These are phyloP conservation scores for Poeciliopsis paucimaculata DNA, from an alignment of 2,797 vertebrate species.

Conservation along the genomic window DNA sequence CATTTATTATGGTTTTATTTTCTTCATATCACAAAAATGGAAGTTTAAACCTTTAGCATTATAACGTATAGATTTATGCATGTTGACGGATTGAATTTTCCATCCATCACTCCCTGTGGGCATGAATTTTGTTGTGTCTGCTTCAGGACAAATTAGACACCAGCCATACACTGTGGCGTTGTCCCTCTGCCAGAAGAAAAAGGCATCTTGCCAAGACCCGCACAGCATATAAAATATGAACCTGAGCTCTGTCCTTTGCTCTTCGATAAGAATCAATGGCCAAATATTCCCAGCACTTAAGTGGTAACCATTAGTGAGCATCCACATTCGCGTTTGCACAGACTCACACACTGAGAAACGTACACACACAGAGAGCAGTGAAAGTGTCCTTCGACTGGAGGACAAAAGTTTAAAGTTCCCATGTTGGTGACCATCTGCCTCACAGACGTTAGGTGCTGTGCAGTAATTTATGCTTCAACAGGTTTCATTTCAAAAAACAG, in stretches of 20 bases:
- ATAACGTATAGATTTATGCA: conserved; percentile 26
- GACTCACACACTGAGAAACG: background rate
- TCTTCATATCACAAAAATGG: background rate
- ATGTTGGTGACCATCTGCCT: conserved; percentile 34
- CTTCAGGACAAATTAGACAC: conserved; percentile 65
- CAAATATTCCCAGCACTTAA: conserved; percentile 40
- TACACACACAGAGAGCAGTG: conserved; percentile 1
- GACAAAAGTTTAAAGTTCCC: conserved; percentile 32
- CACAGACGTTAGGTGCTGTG: conserved; percentile 5
- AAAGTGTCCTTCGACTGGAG: conserved; percentile 43
- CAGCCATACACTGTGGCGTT: conserved; percentile 45
- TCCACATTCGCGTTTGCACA: background rate
- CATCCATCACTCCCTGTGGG: conserved; percentile 41
- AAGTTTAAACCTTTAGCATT: background rate
- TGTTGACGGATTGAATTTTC: conserved; percentile 45
- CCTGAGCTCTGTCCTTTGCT: conserved; percentile 55
- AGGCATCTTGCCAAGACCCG: conserved; percentile 58
- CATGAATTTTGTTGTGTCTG: conserved; percentile 56
- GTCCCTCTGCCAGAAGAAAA: conserved; percentile 50
- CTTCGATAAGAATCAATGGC: conserved; percentile 62
- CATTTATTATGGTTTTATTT: background rate
- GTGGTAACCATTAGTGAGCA: conserved; percentile 6
- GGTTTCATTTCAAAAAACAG: conserved; percentile 2
- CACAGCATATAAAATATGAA: conserved; percentile 68
- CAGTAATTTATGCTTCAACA: background rate